Base-by-base conservation (phyloP, 2,113 vertebrate genomes). In the Lamprotornis superbus region DNA sequence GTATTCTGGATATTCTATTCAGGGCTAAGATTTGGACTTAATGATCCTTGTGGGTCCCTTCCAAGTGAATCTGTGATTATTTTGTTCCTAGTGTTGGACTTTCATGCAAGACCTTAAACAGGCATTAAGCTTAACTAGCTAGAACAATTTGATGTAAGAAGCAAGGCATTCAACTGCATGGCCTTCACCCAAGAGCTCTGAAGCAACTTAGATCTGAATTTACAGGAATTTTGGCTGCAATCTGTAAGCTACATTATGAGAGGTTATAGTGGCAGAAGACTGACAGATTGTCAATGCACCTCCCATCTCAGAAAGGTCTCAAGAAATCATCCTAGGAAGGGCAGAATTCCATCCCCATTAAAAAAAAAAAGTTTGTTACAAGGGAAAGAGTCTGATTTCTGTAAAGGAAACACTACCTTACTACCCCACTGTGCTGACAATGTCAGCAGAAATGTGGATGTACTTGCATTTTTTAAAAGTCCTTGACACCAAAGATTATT, bases 341-440 rank as follows among this genome's bases (percentile, higher is more conserved):
- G 21, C 12, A 79, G 27, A 4, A 31, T 87, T 79, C 47, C 11
- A 67, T 27, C 11, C 42, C 10, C n/a, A 70, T 7, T 9, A 47
- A 50, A 37, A n/a, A 53, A 52, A 25, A 9, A 24, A 28, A 21
- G 5, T 5, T 5, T 35, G 1, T 47, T 60, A 10, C 21, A 19
- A 31, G 17, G n/a, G 27, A 82, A 90, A 78, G 20, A 35, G 6
- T 2, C 39, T 33, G 9, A 37, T 67, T 85, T 84, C 57, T 79
- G 4, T 71, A 55, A 79, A 70, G 44, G 37, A 92, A 65, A 52
- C 33, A 30, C 6, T 56, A 11, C 15, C 30, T 75, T 19, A 22
- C 9, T 71, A 49, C 4, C 21, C 33, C 10, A 56, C 18, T 27
- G 8, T 7, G 12, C 5, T 63, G 37, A 49, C 1, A 0, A 15